These are phyloP conservation scores for Chaenodraco wilsoni DNA, from an alignment of 2,797 vertebrate genomes.

Conservation along the genomic window DNA sequence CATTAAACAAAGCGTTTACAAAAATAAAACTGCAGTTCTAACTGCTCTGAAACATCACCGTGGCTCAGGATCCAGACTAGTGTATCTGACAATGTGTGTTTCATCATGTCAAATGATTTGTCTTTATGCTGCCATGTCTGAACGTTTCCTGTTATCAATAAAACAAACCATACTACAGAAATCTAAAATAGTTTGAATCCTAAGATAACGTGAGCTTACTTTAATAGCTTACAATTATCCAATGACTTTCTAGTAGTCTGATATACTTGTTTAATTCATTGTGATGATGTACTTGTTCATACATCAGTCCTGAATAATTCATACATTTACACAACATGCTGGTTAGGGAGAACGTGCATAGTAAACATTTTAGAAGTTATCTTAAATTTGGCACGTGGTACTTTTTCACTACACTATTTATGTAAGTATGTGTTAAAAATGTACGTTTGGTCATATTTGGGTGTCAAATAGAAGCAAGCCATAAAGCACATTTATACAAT, in stretches of 20 bases:
- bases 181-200: not conserved
- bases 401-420: not conserved
- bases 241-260: not conserved
- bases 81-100: conserved; percentile 14
- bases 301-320: conserved; percentile 2
- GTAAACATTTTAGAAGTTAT: not conserved
- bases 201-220: not conserved
- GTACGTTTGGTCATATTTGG: too few relatives aligned
- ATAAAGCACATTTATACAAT: not conserved
- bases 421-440: not conserved
- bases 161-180: not conserved
- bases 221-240: not conserved
- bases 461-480: not conserved
- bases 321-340: not conserved
- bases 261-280: not conserved
- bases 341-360: not conserved
- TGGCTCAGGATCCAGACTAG: conserved; percentile 20
- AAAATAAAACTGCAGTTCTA: conserved; percentile 46
- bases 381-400: not conserved
- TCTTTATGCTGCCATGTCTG: conserved; percentile 12
- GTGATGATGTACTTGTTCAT: conserved; percentile 9
- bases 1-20: conserved; percentile 38
- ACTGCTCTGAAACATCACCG: conserved; percentile 37
- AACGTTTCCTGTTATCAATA: not conserved
- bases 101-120: conserved; percentile 22